These are phyloP conservation scores for Caenorhabditis remanei DNA, from an alignment of 1,140 invertebrate species.

Conservation along the genomic window DNA sequence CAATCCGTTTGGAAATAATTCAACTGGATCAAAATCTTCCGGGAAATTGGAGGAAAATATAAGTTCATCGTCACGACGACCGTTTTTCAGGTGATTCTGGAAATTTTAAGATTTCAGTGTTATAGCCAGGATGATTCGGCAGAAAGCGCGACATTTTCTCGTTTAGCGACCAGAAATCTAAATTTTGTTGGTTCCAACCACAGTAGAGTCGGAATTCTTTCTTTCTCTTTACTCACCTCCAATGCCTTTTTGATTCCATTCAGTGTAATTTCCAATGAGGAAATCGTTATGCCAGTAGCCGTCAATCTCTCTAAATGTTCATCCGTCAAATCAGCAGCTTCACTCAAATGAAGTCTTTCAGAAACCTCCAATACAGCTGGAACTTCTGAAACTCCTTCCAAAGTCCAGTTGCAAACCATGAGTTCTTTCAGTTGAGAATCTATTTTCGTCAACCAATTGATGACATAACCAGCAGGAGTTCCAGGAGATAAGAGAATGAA, in stretches of 20 bases:
- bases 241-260: background rate
- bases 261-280: background rate
- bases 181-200: too few species aligned
- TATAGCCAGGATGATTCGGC: too few species aligned
- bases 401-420: background rate
- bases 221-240: background rate
- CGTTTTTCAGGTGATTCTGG: background rate
- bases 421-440: background rate
- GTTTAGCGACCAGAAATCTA: too few species aligned
- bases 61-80: background rate
- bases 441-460: background rate
- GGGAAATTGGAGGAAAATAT: background rate
- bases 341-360: background rate
- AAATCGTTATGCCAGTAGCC: background rate
- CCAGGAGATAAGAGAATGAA: background rate
- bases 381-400: background rate
- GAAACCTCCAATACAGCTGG: background rate
- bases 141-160: too few species aligned
- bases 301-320: background rate
- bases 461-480: background rate
- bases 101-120: too few species aligned
- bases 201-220: too few species aligned
- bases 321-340: background rate
- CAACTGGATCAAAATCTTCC: background rate
- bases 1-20: background rate